Base-by-base conservation (phyloP, 2,113 vertebrate species). In the Connochaetes taurinus region DNA sequence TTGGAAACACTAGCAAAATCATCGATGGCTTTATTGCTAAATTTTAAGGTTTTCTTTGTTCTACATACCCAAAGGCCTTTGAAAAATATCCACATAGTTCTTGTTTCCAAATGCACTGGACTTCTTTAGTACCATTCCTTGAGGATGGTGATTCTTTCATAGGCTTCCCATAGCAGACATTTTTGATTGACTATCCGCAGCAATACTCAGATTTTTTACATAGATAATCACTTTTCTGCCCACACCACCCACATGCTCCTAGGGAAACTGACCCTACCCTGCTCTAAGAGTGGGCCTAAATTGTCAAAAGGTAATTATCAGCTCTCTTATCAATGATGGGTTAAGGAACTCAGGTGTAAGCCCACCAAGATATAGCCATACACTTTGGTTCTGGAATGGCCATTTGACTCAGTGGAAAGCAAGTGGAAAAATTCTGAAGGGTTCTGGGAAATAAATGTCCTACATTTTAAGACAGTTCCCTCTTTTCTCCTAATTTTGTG, bases 281-380 rank as follows among this genome's bases (percentile, higher is more conserved):
- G 47, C 40, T 90, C 31, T 15, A 80, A n/a, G 60, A 90, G 81
- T 87, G 50, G 31, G 40, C 19, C 53, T 96, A 58, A 52, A 71
- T 83, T 95, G 13, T 80, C 82, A 87, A 91, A 97, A 93, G 81
- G 12, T 45, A 71, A n/a, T 64, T 62, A 55, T 96, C 87, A 88
- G 27, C n/a, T 90, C 10, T 86, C 7, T 86, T 93, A 21, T 94
- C 78, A 90, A 60, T 76, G 71, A 47, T 57, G 58, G 58, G n/a
- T 87, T 93, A 71, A 95, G 55, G 62, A 94, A 83, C 11, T 90
- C 55, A 83, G 31, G n/a, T n/a, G 19, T 50, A 45, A 97, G 25
- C 52, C 43, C 40, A 86, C 40, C 45, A 91, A 82, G 12, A 52
- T 27, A 47, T 45, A 91, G 74, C 10, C 29, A 60, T 33, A 91